Conservation (phyloP, 2,888 invertebrate genomes). For the Parnassius apollo region DNA sequence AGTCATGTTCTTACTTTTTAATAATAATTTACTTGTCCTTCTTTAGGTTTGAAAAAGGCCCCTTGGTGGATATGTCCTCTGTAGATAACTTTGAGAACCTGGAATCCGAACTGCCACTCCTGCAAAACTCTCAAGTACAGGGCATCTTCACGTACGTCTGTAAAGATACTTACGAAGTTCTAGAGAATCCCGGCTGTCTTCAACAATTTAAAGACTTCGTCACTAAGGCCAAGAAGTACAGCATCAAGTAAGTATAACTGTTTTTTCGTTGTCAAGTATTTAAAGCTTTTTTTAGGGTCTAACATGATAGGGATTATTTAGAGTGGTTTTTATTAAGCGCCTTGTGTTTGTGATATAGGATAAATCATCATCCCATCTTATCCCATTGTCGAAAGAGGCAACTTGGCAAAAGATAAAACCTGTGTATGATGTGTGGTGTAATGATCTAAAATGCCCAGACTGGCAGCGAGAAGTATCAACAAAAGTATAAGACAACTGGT, state of each 20-base stretch:
- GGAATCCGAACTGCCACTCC: constrained; percentile 37
- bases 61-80: constrained; percentile 84
- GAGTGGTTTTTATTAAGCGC: too few species aligned
- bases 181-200: constrained; percentile 60
- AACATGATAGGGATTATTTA: too few species aligned
- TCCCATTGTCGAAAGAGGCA: too few species aligned
- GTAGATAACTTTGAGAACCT: constrained; percentile 33
- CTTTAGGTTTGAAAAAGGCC: constrained; percentile 87
- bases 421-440: too few species aligned
- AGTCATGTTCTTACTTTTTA: not conserved
- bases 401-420: too few species aligned
- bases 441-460: too few species aligned
- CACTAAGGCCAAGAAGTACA: constrained; percentile 73
- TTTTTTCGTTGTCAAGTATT: too few species aligned
- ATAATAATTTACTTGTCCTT: not conserved
- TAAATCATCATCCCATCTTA: too few species aligned
- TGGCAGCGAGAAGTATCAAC: too few species aligned
- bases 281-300: too few species aligned
- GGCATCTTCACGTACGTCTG: constrained; percentile 83
- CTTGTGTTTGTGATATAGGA: too few species aligned
- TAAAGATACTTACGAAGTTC: constrained; percentile 82
- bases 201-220: constrained; percentile 52
- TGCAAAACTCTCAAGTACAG: constrained; percentile 54
- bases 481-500: too few species aligned
- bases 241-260: constrained; percentile 63